Conservation (phyloP, 2,888 invertebrate species). For the Archaeoteleia sp. region DNA sequence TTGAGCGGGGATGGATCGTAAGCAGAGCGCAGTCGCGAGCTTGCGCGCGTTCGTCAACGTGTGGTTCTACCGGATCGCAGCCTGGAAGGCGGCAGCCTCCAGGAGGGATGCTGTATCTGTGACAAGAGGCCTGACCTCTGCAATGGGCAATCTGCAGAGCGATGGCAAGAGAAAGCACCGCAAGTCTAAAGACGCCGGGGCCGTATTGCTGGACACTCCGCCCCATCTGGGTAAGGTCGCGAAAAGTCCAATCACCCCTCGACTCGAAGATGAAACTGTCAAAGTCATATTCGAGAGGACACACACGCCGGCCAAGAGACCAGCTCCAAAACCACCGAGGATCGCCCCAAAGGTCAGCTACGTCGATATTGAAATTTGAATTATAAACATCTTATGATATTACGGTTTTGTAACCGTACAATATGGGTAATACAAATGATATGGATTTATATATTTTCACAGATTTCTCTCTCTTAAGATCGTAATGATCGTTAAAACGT, state of each 20-base stretch:
- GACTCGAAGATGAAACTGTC: too few relatives aligned
- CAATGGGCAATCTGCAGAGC: conserved; percentile 73
- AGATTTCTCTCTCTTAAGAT: too few relatives aligned
- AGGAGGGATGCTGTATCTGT: conserved; percentile 32
- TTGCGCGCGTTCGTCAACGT: neutral
- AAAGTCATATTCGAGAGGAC: conserved; percentile 58
- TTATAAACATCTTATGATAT: too few relatives aligned
- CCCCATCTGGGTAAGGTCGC: conserved; percentile 16
- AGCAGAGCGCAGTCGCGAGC: too few relatives aligned
- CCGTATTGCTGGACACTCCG: conserved; percentile 23
- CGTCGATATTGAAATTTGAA: too few relatives aligned
- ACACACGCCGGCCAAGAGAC: conserved; percentile 64
- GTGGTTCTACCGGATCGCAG: neutral
- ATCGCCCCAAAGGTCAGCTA: conserved; percentile 52
- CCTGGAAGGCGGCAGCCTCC: conserved; percentile 40
- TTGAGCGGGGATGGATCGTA: too few relatives aligned
- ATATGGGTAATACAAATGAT: too few relatives aligned
- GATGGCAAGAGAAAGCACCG: conserved; percentile 66
- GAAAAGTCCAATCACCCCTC: conserved; percentile 13
- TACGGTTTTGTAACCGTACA: too few relatives aligned
- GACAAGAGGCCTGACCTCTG: conserved; percentile 2
- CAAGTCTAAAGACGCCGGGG: conserved; percentile 54
- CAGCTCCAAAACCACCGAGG: conserved; percentile 64
- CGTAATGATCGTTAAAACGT: too few relatives aligned
- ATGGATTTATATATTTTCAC: too few relatives aligned